phyloP scores from a whole-genome alignment of 2,888 invertebrate species.

The Trachelus iudaicus region DNA sequence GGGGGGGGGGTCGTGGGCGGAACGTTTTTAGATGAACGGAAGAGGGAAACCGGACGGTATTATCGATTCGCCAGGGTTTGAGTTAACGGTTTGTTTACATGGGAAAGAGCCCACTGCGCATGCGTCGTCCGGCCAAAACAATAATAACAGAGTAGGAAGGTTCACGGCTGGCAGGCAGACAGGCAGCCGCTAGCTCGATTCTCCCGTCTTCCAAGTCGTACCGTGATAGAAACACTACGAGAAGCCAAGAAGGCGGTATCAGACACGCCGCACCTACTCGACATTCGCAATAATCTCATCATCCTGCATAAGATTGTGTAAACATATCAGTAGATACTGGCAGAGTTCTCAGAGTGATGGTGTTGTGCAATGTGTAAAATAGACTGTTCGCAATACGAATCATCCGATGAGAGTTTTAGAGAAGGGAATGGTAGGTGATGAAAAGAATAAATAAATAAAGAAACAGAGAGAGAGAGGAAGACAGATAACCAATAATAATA shows the following conservation, averaged over 20 bases:
- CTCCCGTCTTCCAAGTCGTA: slow-evolving; percentile 17
- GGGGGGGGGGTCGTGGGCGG: slow-evolving; percentile 2
- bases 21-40: background rate
- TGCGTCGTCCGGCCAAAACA: slow-evolving; percentile 62
- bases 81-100: slow-evolving; percentile 65
- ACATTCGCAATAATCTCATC: background rate
- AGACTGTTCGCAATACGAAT: slow-evolving; percentile 13
- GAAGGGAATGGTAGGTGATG: background rate
- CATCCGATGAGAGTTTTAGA: background rate
- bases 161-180: slow-evolving; percentile 45
- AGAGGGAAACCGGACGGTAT: slow-evolving; percentile 36
- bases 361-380: slow-evolving; percentile 18
- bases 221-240: background rate
- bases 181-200: slow-evolving; percentile 27
- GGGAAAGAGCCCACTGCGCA: slow-evolving; percentile 53
- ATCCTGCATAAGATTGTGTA: background rate
- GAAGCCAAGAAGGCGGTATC: background rate
- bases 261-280: background rate
- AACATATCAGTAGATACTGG: background rate
- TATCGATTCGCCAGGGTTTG: slow-evolving; percentile 60
- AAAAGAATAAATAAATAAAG: background rate
- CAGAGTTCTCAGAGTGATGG: background rate
- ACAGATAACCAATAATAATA: slow-evolving; percentile 8
- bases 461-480: background rate
- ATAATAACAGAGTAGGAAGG: slow-evolving; percentile 60